Percentiles rank a stretch among this genome's conserved stretches.
Evolutionary conservation across 1,140 invertebrate species (phyloP).

Genomic region (Drosophila mayri): DNA sequence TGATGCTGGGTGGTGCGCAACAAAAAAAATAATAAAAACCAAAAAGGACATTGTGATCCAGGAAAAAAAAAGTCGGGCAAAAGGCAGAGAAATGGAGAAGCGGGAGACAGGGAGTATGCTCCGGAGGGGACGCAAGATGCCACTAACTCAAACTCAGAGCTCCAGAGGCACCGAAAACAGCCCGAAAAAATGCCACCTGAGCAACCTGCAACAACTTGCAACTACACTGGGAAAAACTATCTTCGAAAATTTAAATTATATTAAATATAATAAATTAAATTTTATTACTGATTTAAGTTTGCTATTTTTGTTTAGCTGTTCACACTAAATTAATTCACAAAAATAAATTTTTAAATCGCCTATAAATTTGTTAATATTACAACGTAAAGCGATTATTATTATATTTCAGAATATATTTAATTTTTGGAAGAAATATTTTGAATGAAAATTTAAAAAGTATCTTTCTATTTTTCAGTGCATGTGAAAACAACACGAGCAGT

Average conservation of each 20-base stretch:
- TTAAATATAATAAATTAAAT: too few relatives aligned
- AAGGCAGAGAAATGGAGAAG: conserved; percentile 3
- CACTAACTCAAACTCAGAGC: conserved; percentile 70
- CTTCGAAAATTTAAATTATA: not conserved
- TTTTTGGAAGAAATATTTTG: not conserved
- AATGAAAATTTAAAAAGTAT: not conserved
- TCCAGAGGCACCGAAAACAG: conserved; percentile 33
- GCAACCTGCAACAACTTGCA: conserved; percentile 58
- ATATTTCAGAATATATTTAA: not conserved
- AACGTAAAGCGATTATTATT: too few relatives aligned
- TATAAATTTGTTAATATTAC: too few relatives aligned
- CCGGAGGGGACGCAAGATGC: conserved; percentile 65
- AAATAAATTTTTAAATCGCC: too few relatives aligned
- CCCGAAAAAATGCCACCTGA: conserved; percentile 63
- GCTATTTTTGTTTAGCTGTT: not conserved
- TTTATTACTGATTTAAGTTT: not conserved
- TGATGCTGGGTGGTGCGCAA: conserved; percentile 36
- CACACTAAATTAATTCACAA: not conserved
- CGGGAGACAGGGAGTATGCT: conserved; percentile 34
- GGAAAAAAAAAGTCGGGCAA: conserved; percentile 33
- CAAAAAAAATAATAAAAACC: conserved; percentile 18
- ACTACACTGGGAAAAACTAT: not conserved
- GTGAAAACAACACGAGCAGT: conserved; percentile 7
- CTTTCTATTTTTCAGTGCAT: conserved; percentile 3
- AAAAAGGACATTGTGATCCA: conserved; percentile 37